Evolutionary conservation across 2,113 vertebrate genomes (phyloP).

Genomic region (Bostrychus sinensis): DNA sequence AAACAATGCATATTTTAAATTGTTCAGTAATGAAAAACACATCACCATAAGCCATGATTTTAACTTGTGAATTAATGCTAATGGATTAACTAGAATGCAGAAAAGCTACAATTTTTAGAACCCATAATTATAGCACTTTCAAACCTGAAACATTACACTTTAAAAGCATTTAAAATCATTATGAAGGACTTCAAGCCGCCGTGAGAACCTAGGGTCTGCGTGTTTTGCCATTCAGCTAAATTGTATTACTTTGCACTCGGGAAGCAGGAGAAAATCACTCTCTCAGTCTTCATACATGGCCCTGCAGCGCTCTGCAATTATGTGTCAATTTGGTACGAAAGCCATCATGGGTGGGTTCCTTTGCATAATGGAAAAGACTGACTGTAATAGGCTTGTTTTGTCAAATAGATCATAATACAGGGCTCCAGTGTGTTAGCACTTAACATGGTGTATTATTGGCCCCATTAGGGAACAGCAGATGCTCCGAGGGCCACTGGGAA

Average conservation of each 20-base stretch:
- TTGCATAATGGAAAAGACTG: constrained; percentile 29
- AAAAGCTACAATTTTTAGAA: too few relatives aligned
- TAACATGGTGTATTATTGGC: constrained; percentile 67
- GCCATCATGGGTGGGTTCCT: constrained; percentile 27
- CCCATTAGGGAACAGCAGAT: constrained; percentile 9
- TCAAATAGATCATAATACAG: constrained; percentile 60
- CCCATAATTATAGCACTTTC: too few relatives aligned
- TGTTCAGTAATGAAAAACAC: too few relatives aligned
- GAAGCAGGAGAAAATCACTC: constrained; percentile 25
- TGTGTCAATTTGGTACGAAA: constrained; percentile 50
- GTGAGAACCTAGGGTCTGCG: neutral
- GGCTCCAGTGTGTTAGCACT: constrained; percentile 43
- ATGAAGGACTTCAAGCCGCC: neutral
- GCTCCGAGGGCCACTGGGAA: constrained; percentile 22
- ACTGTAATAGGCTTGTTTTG: constrained; percentile 53
- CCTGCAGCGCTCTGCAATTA: constrained; percentile 55
- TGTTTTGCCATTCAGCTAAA: neutral
- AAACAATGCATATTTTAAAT: too few relatives aligned
- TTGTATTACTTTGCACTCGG: neutral
- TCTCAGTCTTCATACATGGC: constrained; percentile 46
- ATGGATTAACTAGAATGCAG: too few relatives aligned
- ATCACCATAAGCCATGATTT: too few relatives aligned
- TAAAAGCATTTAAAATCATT: neutral
- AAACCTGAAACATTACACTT: neutral
- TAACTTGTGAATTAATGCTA: too few relatives aligned